Percentiles rank a stretch among this genome's conserved stretches.
Conservation (phyloP, 2,888 invertebrate species). For the Micoletzkya japonica region DNA sequence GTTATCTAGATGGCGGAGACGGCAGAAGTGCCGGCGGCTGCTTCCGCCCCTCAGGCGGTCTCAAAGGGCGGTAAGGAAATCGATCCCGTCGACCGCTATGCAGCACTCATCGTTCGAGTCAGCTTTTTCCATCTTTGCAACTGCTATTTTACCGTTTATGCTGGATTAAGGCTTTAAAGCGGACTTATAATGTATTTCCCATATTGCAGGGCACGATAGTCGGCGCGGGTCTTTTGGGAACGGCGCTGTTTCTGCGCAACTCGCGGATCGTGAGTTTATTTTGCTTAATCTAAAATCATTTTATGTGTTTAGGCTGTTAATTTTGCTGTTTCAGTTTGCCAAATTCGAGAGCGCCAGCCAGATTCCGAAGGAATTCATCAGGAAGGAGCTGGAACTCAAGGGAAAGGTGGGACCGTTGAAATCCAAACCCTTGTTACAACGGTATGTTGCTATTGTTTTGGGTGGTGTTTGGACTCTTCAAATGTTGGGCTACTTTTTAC, state of each 20-base stretch:
- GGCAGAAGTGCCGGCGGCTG: conserved; percentile 11
- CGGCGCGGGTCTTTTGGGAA: conserved; percentile 55
- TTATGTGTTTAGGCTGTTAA: too few relatives aligned
- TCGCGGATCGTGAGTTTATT: conserved; percentile 52
- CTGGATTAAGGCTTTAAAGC: background rate
- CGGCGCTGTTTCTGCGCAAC: conserved; percentile 55
- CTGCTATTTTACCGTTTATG: background rate
- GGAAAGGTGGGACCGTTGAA: conserved; percentile 42
- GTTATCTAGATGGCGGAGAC: conserved; percentile 28
- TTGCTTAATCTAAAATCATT: background rate
- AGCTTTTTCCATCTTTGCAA: conserved; percentile 28
- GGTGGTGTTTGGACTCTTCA: too few relatives aligned
- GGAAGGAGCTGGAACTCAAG: conserved; percentile 58
- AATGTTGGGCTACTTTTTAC: too few relatives aligned
- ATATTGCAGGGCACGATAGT: conserved; percentile 60
- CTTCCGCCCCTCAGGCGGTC: background rate
- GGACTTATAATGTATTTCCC: too few relatives aligned
- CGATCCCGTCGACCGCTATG: conserved; percentile 55
- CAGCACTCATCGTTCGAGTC: conserved; percentile 53
- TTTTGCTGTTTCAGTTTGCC: conserved; percentile 50
- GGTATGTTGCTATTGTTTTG: too few relatives aligned
- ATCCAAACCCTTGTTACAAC: too few relatives aligned
- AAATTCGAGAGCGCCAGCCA: conserved; percentile 59
- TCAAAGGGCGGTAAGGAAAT: conserved; percentile 19
- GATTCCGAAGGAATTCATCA: conserved; percentile 61